These are phyloP conservation scores for Drosophila pandora DNA, from an alignment of 1,140 invertebrate genomes.

Conservation along the genomic window DNA sequence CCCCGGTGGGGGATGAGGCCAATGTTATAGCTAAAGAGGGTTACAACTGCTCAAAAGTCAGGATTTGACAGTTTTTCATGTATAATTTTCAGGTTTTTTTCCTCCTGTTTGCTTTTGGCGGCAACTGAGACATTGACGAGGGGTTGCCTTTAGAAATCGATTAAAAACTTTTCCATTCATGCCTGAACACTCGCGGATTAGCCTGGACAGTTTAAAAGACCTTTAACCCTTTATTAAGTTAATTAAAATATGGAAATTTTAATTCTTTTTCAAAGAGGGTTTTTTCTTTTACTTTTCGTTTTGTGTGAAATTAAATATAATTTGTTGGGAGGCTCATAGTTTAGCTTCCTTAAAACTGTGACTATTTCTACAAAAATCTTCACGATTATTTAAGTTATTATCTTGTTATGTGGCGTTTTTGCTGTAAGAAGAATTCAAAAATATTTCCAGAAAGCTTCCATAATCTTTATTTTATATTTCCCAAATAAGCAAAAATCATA, in stretches of 20 bases:
- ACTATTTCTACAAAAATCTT: too few species aligned
- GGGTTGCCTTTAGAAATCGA: constrained; percentile 25
- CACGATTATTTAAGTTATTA: too few species aligned
- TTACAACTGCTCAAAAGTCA: constrained; percentile 33
- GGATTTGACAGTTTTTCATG: constrained; percentile 36
- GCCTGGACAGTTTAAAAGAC: not conserved
- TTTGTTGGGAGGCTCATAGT: too few species aligned
- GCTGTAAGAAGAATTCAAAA: too few species aligned
- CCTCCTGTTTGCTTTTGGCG: not conserved
- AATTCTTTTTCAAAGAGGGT: not conserved
- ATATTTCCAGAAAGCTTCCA: not conserved
- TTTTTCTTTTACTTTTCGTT: not conserved
- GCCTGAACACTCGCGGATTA: not conserved
- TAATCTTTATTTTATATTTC: not conserved
- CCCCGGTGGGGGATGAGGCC: not conserved
- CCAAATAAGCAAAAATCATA: not conserved
- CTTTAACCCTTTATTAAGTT: not conserved
- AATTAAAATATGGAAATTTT: constrained; percentile 4
- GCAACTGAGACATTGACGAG: constrained; percentile 25
- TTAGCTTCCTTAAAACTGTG: too few species aligned
- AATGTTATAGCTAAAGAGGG: constrained; percentile 41
- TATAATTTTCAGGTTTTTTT: constrained; percentile 25
- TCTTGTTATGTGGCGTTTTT: too few species aligned
- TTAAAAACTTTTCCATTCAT: constrained; percentile 5
- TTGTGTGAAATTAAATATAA: too few species aligned